Evolutionary conservation across 2,113 vertebrate genomes (phyloP), one percentile per base, ranked within the genome.

Genomic region (Anseranas semipalmata): DNA sequence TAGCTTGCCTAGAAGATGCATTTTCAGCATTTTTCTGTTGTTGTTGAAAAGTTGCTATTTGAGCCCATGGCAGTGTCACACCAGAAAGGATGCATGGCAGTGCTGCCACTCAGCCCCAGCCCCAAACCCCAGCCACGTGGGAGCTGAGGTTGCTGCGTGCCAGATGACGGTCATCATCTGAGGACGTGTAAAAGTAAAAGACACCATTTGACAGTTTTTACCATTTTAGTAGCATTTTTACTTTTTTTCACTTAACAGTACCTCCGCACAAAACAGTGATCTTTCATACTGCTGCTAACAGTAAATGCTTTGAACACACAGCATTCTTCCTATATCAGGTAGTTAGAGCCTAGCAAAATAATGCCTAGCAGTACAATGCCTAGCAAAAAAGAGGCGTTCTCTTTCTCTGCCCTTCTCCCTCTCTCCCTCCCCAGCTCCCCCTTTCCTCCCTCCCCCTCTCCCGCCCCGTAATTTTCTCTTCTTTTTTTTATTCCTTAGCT

Each of bases 101-200:
- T 12, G 16, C 19, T 81, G 59, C 71, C 82, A 39, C 76, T 62
- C 82, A 39, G 25, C 19, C 68, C 72, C 60, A 83, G 32, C 74
- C 60, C 84, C 21, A 25, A 68, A 15, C 56, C 62, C n/a, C 37
- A 70, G 52, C 73, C 43, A 14, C 1, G 0, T 27, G 50, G 48
- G 28, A 50, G 46, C 16, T 33, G 50, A 81, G 22, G 15, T 75
- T 45, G 30, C 63, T 77, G 50, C 22, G 2, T 55, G 67, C 43
- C 39, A 21, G 33, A 3, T 76, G 70, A 53, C 2, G 3, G 17
- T 80, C 0, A 0, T 62, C 32, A 35, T 90, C 67, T 67, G 50
- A 77, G 37, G 73, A 30, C 0, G 0, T 43, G 79, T 80, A 35
- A 90, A 80, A 83, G 15, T 63, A 78, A 50, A 50, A 85, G 84